phyloP scores from a whole-genome alignment of 2,113 vertebrate genomes.

The Bufo bufo region DNA sequence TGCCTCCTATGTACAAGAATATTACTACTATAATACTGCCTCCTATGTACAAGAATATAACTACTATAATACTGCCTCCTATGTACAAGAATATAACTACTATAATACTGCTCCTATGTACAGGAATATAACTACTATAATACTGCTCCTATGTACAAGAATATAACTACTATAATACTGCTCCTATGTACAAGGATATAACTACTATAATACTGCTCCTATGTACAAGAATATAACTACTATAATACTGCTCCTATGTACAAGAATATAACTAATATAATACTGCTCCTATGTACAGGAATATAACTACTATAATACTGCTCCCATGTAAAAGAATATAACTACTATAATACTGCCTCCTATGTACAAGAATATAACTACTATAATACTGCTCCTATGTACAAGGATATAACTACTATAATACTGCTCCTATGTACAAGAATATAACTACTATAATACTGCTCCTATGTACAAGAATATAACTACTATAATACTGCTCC shows the following conservation, averaged over 20 bases:
- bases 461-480: too few relatives aligned
- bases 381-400: too few relatives aligned
- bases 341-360: too few relatives aligned
- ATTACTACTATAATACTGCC: slow-evolving; percentile 11
- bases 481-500: too few relatives aligned
- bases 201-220: neutral
- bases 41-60: slow-evolving; percentile 3
- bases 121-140: slow-evolving; percentile 4
- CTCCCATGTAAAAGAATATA: too few relatives aligned
- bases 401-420: too few relatives aligned
- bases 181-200: neutral
- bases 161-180: slow-evolving; percentile 10
- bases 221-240: neutral
- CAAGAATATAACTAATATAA: slow-evolving; percentile 8
- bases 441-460: too few relatives aligned
- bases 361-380: too few relatives aligned
- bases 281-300: neutral
- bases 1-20: neutral
- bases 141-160: neutral
- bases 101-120: neutral
- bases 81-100: slow-evolving; percentile 9
- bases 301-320: too few relatives aligned
- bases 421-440: too few relatives aligned
- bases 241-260: neutral
- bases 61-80: slow-evolving; percentile 14